Evolutionary conservation across 2,113 vertebrate species (phyloP).

Genomic region (Centropristis striata): DNA sequence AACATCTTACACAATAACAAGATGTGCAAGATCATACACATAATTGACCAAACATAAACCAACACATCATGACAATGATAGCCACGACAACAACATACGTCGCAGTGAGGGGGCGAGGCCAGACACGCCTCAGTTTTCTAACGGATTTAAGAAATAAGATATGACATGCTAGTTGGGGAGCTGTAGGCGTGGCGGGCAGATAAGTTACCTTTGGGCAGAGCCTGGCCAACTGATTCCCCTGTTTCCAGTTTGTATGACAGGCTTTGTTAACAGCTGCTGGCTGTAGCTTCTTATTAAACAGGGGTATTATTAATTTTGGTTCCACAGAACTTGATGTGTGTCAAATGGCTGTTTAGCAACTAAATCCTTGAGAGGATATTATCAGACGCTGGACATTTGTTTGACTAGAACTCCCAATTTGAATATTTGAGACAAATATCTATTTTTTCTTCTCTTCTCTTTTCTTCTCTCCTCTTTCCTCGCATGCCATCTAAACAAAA

Average conservation of each 20-base stretch:
- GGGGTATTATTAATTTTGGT: too few species aligned
- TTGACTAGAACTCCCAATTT: not conserved
- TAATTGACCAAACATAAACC: too few species aligned
- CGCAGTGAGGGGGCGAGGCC: too few species aligned
- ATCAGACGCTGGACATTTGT: not conserved
- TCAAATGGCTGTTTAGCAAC: not conserved
- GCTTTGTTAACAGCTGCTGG: not conserved
- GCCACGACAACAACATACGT: too few species aligned
- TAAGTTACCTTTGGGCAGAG: not conserved
- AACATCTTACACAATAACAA: too few species aligned
- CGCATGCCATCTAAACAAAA: slow-evolving; percentile 28
- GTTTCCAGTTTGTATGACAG: not conserved
- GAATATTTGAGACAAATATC: slow-evolving; percentile 25
- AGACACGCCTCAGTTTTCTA: too few species aligned
- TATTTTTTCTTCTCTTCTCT: not conserved
- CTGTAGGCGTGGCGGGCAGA: not conserved
- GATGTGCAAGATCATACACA: too few species aligned
- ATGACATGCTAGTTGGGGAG: too few species aligned
- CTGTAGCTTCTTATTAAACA: not conserved
- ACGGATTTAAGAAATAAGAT: too few species aligned
- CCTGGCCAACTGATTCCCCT: not conserved
- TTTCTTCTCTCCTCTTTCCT: not conserved
- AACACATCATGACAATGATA: too few species aligned
- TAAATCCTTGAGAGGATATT: too few species aligned
- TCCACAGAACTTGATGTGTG: not conserved